Conservation (phyloP, 2,797 vertebrate species). For the Phataginus tricuspis region DNA sequence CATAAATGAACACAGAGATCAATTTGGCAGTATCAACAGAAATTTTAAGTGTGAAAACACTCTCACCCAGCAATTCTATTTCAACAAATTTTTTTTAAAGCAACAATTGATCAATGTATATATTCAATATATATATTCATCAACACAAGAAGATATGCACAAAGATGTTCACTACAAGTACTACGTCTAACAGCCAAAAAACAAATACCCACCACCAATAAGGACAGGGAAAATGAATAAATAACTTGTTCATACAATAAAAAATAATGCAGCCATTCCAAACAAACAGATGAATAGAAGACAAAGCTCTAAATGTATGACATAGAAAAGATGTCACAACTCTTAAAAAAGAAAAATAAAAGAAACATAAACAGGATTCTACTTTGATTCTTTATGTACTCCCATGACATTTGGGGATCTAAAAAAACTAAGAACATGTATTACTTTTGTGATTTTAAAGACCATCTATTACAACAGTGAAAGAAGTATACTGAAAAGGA, state of each 20-base stretch:
- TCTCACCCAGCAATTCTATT: neutral
- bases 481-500: neutral
- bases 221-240: neutral
- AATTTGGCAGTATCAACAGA: neutral
- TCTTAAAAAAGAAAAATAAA: conserved; percentile 43
- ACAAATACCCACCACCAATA: neutral
- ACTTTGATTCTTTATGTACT: neutral
- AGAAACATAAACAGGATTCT: neutral
- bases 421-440: neutral
- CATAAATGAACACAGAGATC: neutral
- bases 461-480: neutral
- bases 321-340: neutral
- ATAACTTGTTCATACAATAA: neutral
- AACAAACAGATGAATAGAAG: neutral
- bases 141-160: neutral
- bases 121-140: neutral
- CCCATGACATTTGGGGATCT: neutral
- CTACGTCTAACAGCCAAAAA: neutral
- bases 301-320: neutral
- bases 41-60: neutral
- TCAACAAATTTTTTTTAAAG: neutral
- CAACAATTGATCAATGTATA: neutral
- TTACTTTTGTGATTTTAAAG: conserved; percentile 17
- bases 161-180: neutral
- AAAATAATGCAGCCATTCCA: conserved; percentile 30